phyloP scores from a whole-genome alignment of 2,797 vertebrate genomes.

The Channa striata region DNA sequence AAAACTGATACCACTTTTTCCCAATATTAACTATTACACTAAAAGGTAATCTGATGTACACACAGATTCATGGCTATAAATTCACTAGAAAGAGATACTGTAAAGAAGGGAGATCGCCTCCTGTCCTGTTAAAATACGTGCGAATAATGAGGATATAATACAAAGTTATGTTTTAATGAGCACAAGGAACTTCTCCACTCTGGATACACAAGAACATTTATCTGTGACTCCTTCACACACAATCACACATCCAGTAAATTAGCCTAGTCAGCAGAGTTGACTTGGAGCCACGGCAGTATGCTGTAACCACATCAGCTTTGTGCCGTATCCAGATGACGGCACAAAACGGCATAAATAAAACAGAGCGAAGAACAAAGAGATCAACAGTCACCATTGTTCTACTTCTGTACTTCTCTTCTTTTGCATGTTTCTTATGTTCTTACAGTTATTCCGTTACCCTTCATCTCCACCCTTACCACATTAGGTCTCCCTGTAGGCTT shows the following conservation, averaged over 20 bases:
- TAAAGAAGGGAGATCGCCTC: neutral
- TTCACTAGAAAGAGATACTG: neutral
- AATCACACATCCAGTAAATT: conserved; percentile 38
- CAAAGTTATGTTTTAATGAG: conserved; percentile 25
- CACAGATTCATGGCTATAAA: neutral
- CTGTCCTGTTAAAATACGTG: neutral
- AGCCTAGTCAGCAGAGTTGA: conserved; percentile 66
- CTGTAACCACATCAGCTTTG: conserved; percentile 28
- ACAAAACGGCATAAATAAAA: conserved; percentile 35
- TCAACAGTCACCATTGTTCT: neutral
- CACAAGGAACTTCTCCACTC: conserved; percentile 26
- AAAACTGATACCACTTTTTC: conserved; percentile 1
- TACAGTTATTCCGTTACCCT: neutral
- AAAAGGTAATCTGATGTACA: neutral
- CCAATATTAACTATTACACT: neutral
- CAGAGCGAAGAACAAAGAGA: conserved; percentile 49
- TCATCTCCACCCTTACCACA: conserved; percentile 8
- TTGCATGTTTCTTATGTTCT: neutral
- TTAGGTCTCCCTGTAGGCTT: conserved; percentile 17
- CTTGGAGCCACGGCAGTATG: conserved; percentile 21
- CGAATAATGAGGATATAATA: neutral
- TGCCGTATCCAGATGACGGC: conserved; percentile 8
- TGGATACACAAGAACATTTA: conserved; percentile 27
- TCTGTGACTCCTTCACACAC: conserved; percentile 4
- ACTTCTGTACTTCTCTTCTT: neutral